Percentiles rank a stretch among this genome's conserved stretches.
Evolutionary conservation across 2,797 vertebrate genomes (phyloP).

Genomic region (Lophotriccus pileatus): DNA sequence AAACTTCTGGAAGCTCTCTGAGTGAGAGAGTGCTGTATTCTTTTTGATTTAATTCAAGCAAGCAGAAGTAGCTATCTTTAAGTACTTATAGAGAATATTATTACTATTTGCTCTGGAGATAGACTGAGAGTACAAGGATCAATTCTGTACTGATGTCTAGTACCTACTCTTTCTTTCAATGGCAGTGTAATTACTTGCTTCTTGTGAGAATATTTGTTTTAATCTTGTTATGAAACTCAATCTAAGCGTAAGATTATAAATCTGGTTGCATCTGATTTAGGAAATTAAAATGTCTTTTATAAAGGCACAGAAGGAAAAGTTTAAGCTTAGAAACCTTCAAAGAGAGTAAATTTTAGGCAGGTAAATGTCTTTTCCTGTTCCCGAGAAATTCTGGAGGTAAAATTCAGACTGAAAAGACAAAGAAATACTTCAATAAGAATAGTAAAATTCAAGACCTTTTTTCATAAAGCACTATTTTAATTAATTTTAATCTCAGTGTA

Average conservation of each 20-base stretch:
- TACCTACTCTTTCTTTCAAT: background rate
- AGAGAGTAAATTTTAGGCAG: background rate
- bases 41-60: background rate
- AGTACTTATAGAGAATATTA: conserved; percentile 21
- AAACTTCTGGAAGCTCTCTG: background rate
- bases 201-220: background rate
- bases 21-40: background rate
- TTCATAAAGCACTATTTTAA: background rate
- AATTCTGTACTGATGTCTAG: conserved; percentile 20
- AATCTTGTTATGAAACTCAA: background rate
- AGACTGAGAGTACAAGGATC: conserved; percentile 10
- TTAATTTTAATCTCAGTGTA: background rate
- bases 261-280: background rate
- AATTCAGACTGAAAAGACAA: background rate
- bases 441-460: background rate
- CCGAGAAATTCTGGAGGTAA: background rate
- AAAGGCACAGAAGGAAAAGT: background rate
- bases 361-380: background rate
- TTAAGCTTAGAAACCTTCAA: background rate
- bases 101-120: conserved; percentile 16
- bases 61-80: background rate
- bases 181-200: background rate
- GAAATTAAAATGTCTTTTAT: background rate
- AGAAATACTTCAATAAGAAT: background rate
- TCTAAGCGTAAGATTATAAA: conserved; percentile 1